Evolutionary conservation across 1,140 invertebrate species (phyloP), one percentile per base, ranked within the genome.

Genomic region (Neomicropteryx cornuta): DNA sequence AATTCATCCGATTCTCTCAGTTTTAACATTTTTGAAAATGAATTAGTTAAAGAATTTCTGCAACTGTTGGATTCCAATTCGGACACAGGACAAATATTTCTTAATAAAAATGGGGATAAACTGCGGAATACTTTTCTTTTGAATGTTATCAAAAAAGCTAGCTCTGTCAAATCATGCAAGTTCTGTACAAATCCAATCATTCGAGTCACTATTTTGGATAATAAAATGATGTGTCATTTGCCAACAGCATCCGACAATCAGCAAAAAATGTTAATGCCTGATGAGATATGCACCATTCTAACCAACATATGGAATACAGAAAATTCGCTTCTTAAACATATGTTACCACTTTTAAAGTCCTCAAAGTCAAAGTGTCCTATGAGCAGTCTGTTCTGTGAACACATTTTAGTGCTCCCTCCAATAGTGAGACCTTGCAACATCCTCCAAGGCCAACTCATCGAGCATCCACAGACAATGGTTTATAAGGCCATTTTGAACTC

Each of bases 361-460:
- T 24, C 62, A 6, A 61, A 70, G 0, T 44, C 47, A 0, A 55
- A 75, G 44, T 66, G 76, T 55, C 81, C 91, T 0, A 86, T 87
- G 8, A 89, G 98, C 69, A 56, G 87, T 33, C 91, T 98, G 56
- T 99, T 96, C 49, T 72, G 91, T 47, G 77, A 89, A 41, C 63
- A 82, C 0, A 56, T 99, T 27, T 74, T 84, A 5, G 91, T 99
- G 3, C 70, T 88, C 19, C 93, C 96, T 11, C 77, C 85, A 2
- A 82, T 79, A 53, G 83, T 85, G 13, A 72, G 96, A 50, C 94
- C 95, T 4, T 68, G 72, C 22, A 82, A 80, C 54, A 57, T 78
- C 30, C 51, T 89, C 22, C 70, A 75, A 41, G 81, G 77, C 29
- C 73, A 79, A 53, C 62, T 85, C 18, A 67, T 79, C 37, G 91